A percentile compares a stretch with the other conserved stretches of the same genome.
Evolutionary conservation across 2,113 vertebrate species (phyloP).

Genomic region (Piaya cayana): DNA sequence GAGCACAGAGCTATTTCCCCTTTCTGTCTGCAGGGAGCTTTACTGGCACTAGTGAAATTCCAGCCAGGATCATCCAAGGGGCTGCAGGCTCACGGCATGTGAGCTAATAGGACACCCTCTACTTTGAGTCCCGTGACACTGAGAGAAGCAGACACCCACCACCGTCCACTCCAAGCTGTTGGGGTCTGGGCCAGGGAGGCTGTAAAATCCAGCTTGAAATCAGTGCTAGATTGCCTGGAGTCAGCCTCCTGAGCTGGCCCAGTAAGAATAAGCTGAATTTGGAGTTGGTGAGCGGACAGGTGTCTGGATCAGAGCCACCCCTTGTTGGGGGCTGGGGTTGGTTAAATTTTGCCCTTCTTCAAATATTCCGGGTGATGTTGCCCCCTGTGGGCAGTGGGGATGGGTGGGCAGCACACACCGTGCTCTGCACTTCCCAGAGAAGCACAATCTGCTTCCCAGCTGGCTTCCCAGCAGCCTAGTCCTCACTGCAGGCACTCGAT

Average conservation of each 20-base stretch:
- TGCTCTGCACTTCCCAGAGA: background rate
- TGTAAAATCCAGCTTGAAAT: background rate
- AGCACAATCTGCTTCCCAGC: background rate
- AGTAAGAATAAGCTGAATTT: background rate
- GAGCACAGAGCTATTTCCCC: slow-evolving; percentile 46
- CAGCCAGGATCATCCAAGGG: slow-evolving; percentile 5
- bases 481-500: background rate
- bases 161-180: background rate
- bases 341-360: background rate
- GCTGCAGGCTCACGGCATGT: background rate
- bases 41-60: slow-evolving; percentile 48
- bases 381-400: background rate
- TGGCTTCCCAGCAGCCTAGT: background rate
- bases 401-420: background rate
- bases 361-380: slow-evolving; percentile 13
- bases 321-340: background rate
- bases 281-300: background rate
- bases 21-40: slow-evolving; percentile 43
- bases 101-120: background rate
- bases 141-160: background rate
- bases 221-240: background rate
- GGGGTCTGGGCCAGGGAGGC: background rate
- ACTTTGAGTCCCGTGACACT: background rate
- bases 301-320: background rate
- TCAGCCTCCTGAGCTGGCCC: background rate